Conservation (phyloP, 2,888 invertebrate species). For the Coleophora deauratella region DNA sequence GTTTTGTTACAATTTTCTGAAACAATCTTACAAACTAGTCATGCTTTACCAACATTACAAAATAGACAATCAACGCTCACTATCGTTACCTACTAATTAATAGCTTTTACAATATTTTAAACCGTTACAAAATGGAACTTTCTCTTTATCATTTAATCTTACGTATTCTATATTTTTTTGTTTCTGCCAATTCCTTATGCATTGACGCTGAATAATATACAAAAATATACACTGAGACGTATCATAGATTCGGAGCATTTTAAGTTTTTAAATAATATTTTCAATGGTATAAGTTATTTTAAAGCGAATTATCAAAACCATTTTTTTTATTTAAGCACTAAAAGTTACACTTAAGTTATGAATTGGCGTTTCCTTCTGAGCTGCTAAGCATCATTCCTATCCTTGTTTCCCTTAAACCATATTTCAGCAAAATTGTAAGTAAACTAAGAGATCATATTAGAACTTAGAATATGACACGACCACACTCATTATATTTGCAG, state of each 20-base stretch:
- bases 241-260: conserved; percentile 47
- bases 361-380: conserved; percentile 66
- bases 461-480: conserved; percentile 51
- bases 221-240: conserved; percentile 66
- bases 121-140: conserved; percentile 63
- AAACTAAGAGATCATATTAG: conserved; percentile 60
- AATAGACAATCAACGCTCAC: conserved; percentile 69
- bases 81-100: conserved; percentile 50
- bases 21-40: conserved; percentile 57
- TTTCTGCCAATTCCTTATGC: conserved; percentile 67
- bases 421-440: conserved; percentile 69
- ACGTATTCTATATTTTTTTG: conserved; percentile 35
- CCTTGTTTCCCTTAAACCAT: conserved; percentile 33
- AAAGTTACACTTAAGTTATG: conserved; percentile 49
- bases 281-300: conserved; percentile 53
- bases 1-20: conserved; percentile 73
- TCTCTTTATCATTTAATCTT: conserved; percentile 42
- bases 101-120: conserved; percentile 48
- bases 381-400: conserved; percentile 36
- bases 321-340: conserved; percentile 62
- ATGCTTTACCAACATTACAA: conserved; percentile 62
- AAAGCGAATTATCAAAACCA: conserved; percentile 44
- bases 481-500: conserved; percentile 51
- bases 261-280: conserved; percentile 44
- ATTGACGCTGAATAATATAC: conserved; percentile 54